phyloP scores from a whole-genome alignment of 1,140 invertebrate species.

The Schlechtendalia chinensis region DNA sequence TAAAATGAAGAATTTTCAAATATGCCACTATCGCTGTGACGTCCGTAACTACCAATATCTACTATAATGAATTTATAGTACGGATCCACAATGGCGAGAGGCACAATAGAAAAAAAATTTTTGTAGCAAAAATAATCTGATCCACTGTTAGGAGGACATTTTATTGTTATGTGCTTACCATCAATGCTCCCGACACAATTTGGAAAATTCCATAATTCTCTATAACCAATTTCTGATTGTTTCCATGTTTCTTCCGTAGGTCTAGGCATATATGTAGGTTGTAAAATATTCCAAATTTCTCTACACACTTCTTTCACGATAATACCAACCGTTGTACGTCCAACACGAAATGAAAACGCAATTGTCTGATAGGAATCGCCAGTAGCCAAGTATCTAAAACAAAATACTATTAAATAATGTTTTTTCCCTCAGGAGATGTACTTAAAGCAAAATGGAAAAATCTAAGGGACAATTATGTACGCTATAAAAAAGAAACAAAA shows the following conservation, averaged over 20 bases:
- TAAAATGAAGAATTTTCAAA: conserved; percentile 27
- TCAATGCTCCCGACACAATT: conserved; percentile 53
- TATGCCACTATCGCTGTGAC: conserved; percentile 29
- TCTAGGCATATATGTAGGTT: no score
- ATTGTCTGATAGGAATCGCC: neutral
- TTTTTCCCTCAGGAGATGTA: neutral
- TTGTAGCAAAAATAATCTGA: neutral
- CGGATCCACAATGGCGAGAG: conserved; percentile 57
- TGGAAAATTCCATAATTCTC: conserved; percentile 53
- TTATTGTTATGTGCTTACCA: no score
- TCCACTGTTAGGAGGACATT: no score
- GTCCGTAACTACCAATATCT: conserved; percentile 57
- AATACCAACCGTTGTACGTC: conserved; percentile 21
- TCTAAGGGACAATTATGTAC: neutral
- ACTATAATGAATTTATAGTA: no score
- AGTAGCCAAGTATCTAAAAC: neutral
- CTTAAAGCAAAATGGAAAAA: neutral
- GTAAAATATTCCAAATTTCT: no score
- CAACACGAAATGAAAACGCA: conserved; percentile 43
- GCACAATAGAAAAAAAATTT: conserved; percentile 11
- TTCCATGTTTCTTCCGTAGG: no score
- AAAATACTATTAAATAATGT: neutral
- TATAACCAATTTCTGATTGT: conserved; percentile 56
- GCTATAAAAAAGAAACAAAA: neutral
- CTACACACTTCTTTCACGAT: conserved; percentile 44